phyloP scores from a whole-genome alignment of 2,113 vertebrate species.

The Dromiciops gliroides region DNA sequence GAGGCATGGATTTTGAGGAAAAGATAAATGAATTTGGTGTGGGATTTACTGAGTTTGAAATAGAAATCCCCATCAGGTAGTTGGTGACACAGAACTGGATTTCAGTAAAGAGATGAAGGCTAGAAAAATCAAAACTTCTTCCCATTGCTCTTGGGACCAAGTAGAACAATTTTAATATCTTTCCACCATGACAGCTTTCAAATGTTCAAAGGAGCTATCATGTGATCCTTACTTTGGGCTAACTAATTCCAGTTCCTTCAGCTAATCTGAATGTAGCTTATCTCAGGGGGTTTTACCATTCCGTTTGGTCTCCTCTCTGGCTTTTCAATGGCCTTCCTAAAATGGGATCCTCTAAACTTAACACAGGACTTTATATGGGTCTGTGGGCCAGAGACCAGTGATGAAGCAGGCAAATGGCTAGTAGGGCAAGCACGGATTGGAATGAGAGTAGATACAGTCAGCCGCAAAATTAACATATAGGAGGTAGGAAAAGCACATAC shows the following conservation, averaged over 20 bases:
- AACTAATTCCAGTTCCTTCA: not conserved
- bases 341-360: not conserved
- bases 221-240: not conserved
- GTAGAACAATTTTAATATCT: not conserved
- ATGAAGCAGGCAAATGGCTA: not conserved
- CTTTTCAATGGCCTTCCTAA: not conserved
- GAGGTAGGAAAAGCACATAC: not conserved
- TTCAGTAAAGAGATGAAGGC: not conserved
- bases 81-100: not conserved
- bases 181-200: not conserved
- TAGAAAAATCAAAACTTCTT: not conserved
- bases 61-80: not conserved
- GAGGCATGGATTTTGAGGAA: not conserved
- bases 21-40: not conserved
- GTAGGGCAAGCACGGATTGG: not conserved
- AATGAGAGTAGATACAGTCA: not conserved
- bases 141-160: not conserved
- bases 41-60: not conserved
- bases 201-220: not conserved
- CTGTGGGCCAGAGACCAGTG: not conserved
- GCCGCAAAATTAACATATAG: not conserved
- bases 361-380: not conserved
- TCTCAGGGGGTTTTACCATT: not conserved
- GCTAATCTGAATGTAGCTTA: not conserved
- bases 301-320: not conserved